Evolutionary conservation across 2,888 invertebrate species (phyloP).

Genomic region (Emesis russula): DNA sequence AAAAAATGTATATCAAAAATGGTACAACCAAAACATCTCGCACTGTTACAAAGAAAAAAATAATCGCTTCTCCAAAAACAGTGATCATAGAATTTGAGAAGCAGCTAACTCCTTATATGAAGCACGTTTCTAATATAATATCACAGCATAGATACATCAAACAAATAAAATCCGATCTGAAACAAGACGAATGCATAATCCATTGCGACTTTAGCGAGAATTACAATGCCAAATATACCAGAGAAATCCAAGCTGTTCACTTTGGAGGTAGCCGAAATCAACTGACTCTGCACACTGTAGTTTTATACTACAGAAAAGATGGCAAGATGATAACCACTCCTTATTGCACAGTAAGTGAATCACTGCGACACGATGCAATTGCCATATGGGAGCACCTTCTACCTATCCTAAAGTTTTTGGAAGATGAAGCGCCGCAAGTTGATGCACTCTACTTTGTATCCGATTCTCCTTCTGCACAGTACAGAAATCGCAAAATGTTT

Average conservation of each 20-base stretch:
- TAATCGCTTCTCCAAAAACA: slow-evolving; percentile 9
- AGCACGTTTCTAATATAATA: slow-evolving; percentile 5
- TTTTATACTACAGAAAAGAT: slow-evolving; percentile 9
- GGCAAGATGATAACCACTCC: neutral
- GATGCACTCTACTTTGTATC: neutral
- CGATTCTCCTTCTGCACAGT: slow-evolving; percentile 1
- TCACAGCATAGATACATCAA: slow-evolving; percentile 8
- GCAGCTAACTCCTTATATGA: neutral
- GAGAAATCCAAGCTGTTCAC: slow-evolving; percentile 22
- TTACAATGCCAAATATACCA: slow-evolving; percentile 7
- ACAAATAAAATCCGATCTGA: slow-evolving; percentile 1
- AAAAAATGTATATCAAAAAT: neutral
- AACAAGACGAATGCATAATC: slow-evolving; percentile 3
- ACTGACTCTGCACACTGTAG: slow-evolving; percentile 17
- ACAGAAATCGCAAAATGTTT: neutral
- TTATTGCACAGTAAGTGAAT: no score
- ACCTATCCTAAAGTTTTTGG: slow-evolving; percentile 1
- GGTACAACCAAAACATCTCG: slow-evolving; percentile 15
- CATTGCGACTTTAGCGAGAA: slow-evolving; percentile 26
- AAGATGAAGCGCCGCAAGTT: neutral
- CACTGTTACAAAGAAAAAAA: neutral
- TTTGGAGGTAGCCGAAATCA: slow-evolving; percentile 18
- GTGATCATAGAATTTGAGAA: neutral
- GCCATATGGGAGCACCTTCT: neutral
- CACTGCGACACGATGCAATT: neutral